Conservation (phyloP, 2,797 vertebrate genomes). For the Protosalanx chinensis region DNA sequence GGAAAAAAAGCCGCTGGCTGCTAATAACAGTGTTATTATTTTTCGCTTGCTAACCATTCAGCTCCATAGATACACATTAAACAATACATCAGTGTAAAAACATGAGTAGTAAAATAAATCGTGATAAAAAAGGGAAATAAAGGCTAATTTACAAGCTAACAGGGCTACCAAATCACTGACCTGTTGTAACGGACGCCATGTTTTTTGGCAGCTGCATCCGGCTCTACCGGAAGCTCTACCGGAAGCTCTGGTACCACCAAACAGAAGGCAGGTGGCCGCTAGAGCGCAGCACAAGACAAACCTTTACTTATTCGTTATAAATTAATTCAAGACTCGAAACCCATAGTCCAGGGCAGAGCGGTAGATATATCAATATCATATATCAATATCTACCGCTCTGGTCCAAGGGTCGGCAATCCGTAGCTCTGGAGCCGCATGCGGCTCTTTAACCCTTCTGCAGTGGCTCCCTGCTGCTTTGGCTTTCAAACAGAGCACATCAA, state of each 20-base stretch:
- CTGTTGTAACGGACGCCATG: slow-evolving; percentile 82
- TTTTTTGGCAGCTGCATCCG: slow-evolving; percentile 52
- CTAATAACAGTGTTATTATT: neutral
- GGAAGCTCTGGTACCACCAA: neutral
- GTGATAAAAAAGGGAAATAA: neutral
- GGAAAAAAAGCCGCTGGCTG: neutral
- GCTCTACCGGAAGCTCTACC: neutral
- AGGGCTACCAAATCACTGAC: slow-evolving; percentile 64
- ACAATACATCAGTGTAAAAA: no score
- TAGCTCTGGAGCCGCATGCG: no score
- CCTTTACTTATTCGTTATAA: neutral
- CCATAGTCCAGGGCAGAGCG: no score
- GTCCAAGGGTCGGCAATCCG: no score
- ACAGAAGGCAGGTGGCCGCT: slow-evolving; percentile 23
- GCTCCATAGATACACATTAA: neutral
- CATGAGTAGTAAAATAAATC: neutral
- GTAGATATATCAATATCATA: no score
- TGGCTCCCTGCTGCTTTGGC: no score
- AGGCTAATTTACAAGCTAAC: neutral
- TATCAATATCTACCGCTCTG: no score
- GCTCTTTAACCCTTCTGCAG: no score
- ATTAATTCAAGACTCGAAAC: no score
- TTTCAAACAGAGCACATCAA: no score
- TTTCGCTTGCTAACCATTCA: neutral
- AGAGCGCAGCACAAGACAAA: slow-evolving; percentile 40